Evolutionary conservation across 2,113 vertebrate species (phyloP).

Genomic region (Struthidea cinerea): DNA sequence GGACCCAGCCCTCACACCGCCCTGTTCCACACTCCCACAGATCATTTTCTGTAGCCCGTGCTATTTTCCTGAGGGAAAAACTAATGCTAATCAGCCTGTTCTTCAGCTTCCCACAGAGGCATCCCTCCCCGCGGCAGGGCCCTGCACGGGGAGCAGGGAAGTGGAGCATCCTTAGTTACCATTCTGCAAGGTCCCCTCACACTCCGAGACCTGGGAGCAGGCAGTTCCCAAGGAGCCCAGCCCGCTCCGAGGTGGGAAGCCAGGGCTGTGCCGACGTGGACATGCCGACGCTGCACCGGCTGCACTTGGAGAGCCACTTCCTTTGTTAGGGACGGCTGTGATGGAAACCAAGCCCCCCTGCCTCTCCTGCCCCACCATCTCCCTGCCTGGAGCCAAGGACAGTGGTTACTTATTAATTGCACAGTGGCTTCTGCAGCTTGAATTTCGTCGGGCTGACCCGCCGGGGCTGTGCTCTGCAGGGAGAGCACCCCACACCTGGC

Average conservation of each 20-base stretch:
- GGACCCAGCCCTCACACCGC: neutral
- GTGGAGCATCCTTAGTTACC: neutral
- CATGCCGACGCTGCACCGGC: fast-evolving
- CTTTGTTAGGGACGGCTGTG: neutral
- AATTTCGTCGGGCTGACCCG: neutral
- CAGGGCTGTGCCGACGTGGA: neutral
- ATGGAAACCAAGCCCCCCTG: neutral
- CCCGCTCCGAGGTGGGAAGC: fast-evolving
- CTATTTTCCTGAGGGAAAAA: neutral
- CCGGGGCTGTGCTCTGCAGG: fast-evolving
- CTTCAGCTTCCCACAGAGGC: neutral
- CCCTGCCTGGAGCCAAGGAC: neutral
- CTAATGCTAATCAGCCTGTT: neutral
- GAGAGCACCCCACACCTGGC: neutral
- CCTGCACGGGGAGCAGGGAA: neutral
- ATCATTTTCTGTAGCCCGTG: neutral
- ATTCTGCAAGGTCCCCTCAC: neutral
- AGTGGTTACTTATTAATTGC: slow-evolving; percentile 26
- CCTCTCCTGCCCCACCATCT: neutral
- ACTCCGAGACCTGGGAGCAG: neutral
- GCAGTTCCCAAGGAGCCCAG: neutral
- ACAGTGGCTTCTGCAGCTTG: neutral
- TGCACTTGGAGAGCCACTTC: neutral
- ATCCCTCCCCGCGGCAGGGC: neutral
- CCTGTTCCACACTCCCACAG: neutral